phyloP scores from a whole-genome alignment of 2,888 invertebrate species.

The Caenorhabditis sulstoni region DNA sequence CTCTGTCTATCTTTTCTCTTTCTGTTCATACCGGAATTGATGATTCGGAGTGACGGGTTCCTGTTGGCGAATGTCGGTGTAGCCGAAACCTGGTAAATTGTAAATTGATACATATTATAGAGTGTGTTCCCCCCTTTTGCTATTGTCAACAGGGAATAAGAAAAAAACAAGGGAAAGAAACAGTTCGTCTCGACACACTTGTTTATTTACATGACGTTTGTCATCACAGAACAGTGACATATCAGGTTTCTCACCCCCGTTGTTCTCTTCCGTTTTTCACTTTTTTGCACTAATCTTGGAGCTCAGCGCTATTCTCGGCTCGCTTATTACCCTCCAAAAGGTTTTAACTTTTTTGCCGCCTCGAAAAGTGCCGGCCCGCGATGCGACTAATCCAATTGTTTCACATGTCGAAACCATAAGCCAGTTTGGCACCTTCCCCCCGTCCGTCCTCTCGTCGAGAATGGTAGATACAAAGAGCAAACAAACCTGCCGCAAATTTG shows the following conservation, averaged over 20 bases:
- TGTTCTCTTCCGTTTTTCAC: background rate
- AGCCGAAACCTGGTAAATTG: conserved; percentile 75
- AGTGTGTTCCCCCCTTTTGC: background rate
- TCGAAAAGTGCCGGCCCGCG: too few relatives aligned
- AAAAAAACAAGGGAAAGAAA: conserved; percentile 4
- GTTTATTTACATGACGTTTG: conserved; percentile 46
- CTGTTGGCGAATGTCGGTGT: conserved; percentile 74
- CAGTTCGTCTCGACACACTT: background rate
- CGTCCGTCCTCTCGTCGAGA: too few relatives aligned
- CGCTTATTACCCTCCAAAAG: too few relatives aligned
- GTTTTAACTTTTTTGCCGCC: background rate
- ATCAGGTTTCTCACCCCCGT: conserved; percentile 15
- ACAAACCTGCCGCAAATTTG: conserved; percentile 79
- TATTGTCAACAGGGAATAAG: conserved; percentile 18
- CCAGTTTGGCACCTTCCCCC: conserved; percentile 35
- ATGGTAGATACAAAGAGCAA: conserved; percentile 29
- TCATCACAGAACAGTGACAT: background rate
- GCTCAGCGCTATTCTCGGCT: too few relatives aligned
- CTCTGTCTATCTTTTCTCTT: background rate
- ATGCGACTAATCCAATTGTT: conserved; percentile 51
- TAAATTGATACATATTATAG: conserved; percentile 57
- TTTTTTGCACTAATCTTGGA: background rate
- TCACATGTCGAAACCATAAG: conserved; percentile 18
- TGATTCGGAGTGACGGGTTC: conserved; percentile 77
- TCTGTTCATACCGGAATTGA: conserved; percentile 73